Evolutionary conservation across 2,888 invertebrate species (phyloP), one percentile per base, ranked within the genome.

Genomic region (Malthinus flaveolus): DNA sequence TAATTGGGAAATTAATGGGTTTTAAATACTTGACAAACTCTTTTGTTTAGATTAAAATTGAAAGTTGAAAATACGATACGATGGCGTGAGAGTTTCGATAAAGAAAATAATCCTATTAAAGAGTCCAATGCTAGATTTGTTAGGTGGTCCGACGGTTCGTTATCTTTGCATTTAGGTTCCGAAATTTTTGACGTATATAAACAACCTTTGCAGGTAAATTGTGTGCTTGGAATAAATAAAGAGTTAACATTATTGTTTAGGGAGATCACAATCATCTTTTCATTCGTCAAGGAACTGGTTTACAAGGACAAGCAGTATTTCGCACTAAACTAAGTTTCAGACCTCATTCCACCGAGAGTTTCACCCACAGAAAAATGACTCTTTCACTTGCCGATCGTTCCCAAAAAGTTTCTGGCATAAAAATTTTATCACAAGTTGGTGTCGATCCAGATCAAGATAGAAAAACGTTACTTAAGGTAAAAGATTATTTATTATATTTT

Each of bases 291-390:
- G 97, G 97, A 36, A 97, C 97, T 0, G 97, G 97, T 83, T 84
- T 98, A 1, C 97, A 97, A 73, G 98, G 97, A 0, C 98, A 98
- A 78, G 94, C 97, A 0, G 95, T 99, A 32, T 98, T 99, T 82
- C 86, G 94, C 36, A 97, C 96, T 0, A 98, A 98, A 78, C 82
- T 99, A 0, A 94, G 95, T 1, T 99, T 99, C 88, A 85, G 98
- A 39, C 99, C 99, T 0, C 97, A 97, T 77, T 98, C 98, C 0
- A 99, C 98, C 0, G 98, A 99, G 76, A 97, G 97, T 13, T 96
- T 97, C 80, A 99, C 99, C 0, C 98, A 99, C 78, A 87, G 97
- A 67, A 99, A 99, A 85, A 97, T 99, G 92, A 99, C 98, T 0
- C 85, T 98, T 79, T 97, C 97, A 0, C 82, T 98, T 67, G 98